Base-by-base conservation (phyloP, 2,888 invertebrate genomes). In the Torymus tubicola region DNA sequence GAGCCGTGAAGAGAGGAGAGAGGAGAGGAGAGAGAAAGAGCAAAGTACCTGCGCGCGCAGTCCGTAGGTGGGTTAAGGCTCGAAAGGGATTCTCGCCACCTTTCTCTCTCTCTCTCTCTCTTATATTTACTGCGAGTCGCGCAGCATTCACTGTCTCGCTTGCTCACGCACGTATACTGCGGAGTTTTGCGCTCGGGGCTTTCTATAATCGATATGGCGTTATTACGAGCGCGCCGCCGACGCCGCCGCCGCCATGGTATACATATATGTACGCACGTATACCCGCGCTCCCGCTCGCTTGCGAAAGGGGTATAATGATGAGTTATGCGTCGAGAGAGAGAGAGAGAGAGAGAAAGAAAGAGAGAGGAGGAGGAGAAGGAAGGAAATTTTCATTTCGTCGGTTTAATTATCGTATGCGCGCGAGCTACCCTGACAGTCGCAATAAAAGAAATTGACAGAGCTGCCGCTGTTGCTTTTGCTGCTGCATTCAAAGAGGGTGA, bases 191-290 rank as follows among this genome's bases (percentile, higher is more conserved):
- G 70, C 80, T 80, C 74, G 65, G n/a, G 80, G 70, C 80, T 80
- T 75, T 70, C 74, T 80, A 80, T 80, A 80, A 70, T 80, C 75
- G 70, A 80, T 71, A 76, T 21, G 57, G 73, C 80, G 76, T 80
- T 80, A 76, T 80, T 80, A 80, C 78, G 63, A 75, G 75, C 50
- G 68, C 65, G 65, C 50, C 10, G 65, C 65, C 31, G n/a, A 55
- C 55, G 14, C n/a, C 58, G 31, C 16, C 42, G 10, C 42, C 8
- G 8, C 42, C 8, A 8, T 42, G 42, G 8, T 42, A 1, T 42
- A 8, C 8, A 42, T 8, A 8, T 42, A 42, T 31, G 10, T 42
- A 8, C 8, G 31, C 31, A 42, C 42, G 8, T 42, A 42, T 31
- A 31, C 11, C 21, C 67, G 13, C 24, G 53, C 67, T 53, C 10